A percentile compares a stretch with the other conserved stretches of the same genome.
These are phyloP conservation scores for Philopedon plagiatum DNA, from an alignment of 2,888 invertebrate species.

Conservation along the genomic window DNA sequence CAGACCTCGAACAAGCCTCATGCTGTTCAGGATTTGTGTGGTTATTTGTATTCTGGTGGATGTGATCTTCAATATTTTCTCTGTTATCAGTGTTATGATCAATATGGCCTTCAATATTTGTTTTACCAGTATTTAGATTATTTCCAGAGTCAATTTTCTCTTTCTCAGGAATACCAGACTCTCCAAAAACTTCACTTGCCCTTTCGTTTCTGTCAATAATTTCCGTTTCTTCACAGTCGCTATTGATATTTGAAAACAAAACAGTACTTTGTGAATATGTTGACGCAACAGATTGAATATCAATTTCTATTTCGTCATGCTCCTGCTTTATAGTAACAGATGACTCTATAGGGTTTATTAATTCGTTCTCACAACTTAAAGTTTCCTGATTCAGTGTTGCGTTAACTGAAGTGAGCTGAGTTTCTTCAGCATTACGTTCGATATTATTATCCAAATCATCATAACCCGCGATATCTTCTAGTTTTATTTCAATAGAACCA, in stretches of 20 bases:
- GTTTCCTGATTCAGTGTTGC: not conserved
- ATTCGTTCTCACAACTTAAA: not conserved
- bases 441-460: not conserved
- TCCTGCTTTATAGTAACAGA: slow-evolving; percentile 4
- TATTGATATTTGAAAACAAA: slow-evolving; percentile 18
- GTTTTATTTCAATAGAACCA: slow-evolving; percentile 19
- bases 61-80: no score
- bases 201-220: slow-evolving; percentile 54
- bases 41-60: no score
- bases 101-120: not conserved
- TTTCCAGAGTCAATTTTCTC: not conserved
- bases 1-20: not conserved
- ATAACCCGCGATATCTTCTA: slow-evolving; percentile 1
- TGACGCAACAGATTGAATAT: not conserved
- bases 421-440: not conserved
- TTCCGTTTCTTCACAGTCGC: slow-evolving; percentile 53
- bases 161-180: no score
- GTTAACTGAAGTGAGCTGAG: not conserved
- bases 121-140: not conserved
- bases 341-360: not conserved
- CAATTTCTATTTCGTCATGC: not conserved
- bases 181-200: not conserved
- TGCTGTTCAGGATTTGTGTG: no score
- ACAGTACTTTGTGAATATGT: not conserved
- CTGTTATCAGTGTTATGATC: no score